A percentile compares a stretch with the other conserved stretches of the same genome.
Evolutionary conservation across 1,140 invertebrate species (phyloP).

Genomic region (Philotrypesis tridentata): DNA sequence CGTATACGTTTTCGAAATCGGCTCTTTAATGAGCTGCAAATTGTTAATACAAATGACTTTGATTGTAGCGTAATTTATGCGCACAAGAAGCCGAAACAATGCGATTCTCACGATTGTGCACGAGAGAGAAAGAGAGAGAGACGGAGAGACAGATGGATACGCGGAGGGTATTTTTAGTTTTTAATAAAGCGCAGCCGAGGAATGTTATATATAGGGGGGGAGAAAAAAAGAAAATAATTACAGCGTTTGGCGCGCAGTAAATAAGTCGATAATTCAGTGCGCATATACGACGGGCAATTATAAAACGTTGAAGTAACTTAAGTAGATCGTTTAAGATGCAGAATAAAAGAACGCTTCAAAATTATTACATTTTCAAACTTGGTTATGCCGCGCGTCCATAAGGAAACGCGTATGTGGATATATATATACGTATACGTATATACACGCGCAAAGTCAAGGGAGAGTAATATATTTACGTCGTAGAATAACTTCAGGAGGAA

Average conservation of each 20-base stretch:
- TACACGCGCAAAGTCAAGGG: neutral
- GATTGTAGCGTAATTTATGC: constrained; percentile 3
- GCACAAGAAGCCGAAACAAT: constrained; percentile 16
- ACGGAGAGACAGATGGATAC: neutral
- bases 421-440: neutral
- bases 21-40: neutral
- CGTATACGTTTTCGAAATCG: too few species aligned
- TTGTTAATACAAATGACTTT: constrained; percentile 19
- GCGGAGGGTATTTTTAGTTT: neutral
- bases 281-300: neutral
- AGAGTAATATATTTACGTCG: constrained; percentile 23
- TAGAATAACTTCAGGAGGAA: neutral
- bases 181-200: neutral
- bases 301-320: neutral
- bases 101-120: constrained; percentile 9
- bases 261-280: constrained; percentile 1
- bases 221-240: neutral
- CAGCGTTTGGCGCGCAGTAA: neutral
- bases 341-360: neutral
- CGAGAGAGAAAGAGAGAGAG: neutral
- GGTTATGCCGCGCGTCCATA: neutral
- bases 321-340: neutral
- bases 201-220: too few species aligned
- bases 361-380: constrained; percentile 20
- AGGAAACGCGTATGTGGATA: neutral